Conservation (phyloP, 2,113 vertebrate genomes). For the Zosterops lateralis region DNA sequence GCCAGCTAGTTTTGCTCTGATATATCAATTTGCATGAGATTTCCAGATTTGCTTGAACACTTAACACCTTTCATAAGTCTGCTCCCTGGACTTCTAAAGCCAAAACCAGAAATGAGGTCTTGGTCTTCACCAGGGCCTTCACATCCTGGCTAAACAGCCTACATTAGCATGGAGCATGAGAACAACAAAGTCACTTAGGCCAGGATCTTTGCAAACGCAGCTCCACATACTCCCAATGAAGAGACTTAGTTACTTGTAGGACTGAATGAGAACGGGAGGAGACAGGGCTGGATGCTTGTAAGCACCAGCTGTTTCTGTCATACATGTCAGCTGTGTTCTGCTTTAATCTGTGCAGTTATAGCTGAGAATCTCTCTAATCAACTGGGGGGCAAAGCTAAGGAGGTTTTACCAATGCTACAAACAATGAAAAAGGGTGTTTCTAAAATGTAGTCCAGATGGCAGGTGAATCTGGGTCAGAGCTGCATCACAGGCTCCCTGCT, state of each 20-base stretch:
- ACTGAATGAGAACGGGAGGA: neutral
- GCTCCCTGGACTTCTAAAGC: neutral
- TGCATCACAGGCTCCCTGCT: neutral
- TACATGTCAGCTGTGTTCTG: neutral
- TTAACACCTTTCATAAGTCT: neutral
- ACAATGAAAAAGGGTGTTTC: neutral
- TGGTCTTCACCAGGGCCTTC: neutral
- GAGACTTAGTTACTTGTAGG: neutral
- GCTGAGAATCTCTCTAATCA: neutral
- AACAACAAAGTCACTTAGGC: neutral
- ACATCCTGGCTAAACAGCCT: neutral
- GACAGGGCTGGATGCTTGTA: neutral
- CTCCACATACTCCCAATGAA: neutral
- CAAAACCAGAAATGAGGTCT: neutral
- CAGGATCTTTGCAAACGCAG: neutral
- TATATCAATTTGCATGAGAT: neutral
- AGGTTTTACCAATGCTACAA: neutral
- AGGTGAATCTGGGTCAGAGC: constrained; percentile 29
- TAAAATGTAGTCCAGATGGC: constrained; percentile 20
- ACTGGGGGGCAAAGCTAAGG: neutral
- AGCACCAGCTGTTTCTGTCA: neutral
- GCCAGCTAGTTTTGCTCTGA: neutral
- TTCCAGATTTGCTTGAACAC: neutral
- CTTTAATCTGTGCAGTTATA: neutral
- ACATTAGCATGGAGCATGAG: neutral